Evolutionary conservation across 1,140 invertebrate genomes (phyloP).

Genomic region (Lasioglossum baleicum): DNA sequence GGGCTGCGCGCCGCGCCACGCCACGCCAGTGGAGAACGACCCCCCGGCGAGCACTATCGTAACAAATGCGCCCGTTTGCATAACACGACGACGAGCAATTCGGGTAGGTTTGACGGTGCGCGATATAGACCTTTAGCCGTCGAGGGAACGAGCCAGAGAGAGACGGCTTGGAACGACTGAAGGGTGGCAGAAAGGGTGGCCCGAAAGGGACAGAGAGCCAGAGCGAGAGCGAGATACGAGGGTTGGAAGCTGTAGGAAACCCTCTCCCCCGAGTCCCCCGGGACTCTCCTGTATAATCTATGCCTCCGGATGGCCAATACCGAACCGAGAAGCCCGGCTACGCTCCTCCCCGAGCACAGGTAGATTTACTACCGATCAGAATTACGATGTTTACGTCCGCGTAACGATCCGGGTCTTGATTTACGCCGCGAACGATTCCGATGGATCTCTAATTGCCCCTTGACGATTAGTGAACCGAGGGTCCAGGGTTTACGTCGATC

Average conservation of each 20-base stretch:
- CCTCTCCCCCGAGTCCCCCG: conserved; percentile 53
- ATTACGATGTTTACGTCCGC: conserved; percentile 40
- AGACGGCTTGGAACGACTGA: not conserved
- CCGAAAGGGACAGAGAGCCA: conserved; percentile 16
- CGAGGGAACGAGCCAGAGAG: conserved; percentile 19
- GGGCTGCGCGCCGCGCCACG: conserved; percentile 15
- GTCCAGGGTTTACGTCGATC: not conserved
- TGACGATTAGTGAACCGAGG: not conserved
- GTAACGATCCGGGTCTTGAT: conserved; percentile 25
- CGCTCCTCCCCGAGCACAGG: conserved; percentile 26
- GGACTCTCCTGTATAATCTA: conserved; percentile 72
- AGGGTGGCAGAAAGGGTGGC: not conserved
- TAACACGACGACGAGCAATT: conserved; percentile 81
- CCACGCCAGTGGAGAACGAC: conserved; percentile 69
- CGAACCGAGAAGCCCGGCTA: conserved; percentile 51
- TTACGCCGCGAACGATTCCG: not conserved
- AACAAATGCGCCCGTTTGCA: conserved; percentile 80
- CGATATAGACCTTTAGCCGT: conserved; percentile 78
- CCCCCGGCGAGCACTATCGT: conserved; percentile 77
- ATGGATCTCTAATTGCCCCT: conserved; percentile 12
- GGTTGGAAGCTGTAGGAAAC: conserved; percentile 40
- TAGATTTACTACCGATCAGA: conserved; percentile 42
- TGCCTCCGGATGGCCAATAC: conserved; percentile 71
- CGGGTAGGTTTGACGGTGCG: conserved; percentile 80
- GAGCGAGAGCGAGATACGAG: conserved; percentile 13